Base-by-base conservation (phyloP, 2,888 invertebrate genomes). In the Eurytoma adleriae region DNA sequence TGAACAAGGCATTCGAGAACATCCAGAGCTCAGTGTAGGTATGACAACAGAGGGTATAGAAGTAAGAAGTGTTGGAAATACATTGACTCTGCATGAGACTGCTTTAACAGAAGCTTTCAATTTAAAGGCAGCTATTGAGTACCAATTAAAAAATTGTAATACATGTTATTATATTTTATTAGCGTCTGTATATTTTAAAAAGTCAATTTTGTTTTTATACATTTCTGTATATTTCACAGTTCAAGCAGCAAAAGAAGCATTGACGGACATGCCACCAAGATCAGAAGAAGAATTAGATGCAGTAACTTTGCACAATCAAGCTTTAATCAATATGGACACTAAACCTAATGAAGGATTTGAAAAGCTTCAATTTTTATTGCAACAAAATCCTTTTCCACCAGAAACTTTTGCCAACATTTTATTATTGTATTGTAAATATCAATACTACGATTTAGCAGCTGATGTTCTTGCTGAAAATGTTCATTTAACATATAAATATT, bases 71-170 rank as follows among this genome's bases (percentile, higher is more conserved):
- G 99, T 99, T 54, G 99, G 99, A 0, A 99, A 99, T 91, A 97
- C 98, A 0, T 92, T 97, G 79, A 96, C 96, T 0, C 92, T 99
- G 79, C 98, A 99, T 87, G 96, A 99, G 90, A 99, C 99, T 3
- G 98, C 98, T 24, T 93, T 99, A 3, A 97, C 99, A 14, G 99
- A 99, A 92, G 99, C 99, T 0, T 98, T 99, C 88, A 99, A 99
- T 92, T 93, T 99, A 27, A 99, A 99, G 92, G 98, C 99, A 13
- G 99, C 99, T 4, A 98, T 99, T 86, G 99, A 99, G 91, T 99
- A 97, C 91, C 97, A 98, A 89, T 93, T 96, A 71, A 96, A 96
- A 90, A 96, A 97, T 90, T 92, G 96, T 93, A 92, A 59, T 64
- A 48, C 2, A 18, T 27, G 48, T 56, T 30, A 75, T 40, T 18